phyloP scores from a whole-genome alignment of 1,140 invertebrate species.

The Aradophagus sp. region DNA sequence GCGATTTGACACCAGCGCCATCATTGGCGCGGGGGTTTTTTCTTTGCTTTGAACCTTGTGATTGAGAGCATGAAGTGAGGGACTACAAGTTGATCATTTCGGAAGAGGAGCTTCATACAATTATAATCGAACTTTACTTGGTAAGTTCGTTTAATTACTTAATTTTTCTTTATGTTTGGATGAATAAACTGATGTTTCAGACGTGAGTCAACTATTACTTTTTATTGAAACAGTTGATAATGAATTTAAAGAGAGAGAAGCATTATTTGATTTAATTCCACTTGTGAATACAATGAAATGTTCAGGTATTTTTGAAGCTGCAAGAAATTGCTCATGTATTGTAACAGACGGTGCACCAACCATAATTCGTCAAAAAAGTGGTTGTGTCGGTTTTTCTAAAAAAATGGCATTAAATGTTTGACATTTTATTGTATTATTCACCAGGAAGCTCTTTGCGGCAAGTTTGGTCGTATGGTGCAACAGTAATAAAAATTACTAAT shows the following conservation, averaged over 20 bases:
- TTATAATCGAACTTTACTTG: too few species aligned
- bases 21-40: too few species aligned
- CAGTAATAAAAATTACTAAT: constrained; percentile 12
- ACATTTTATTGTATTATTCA: too few species aligned
- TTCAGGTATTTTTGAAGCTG: not conserved
- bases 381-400: constrained; percentile 1
- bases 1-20: too few species aligned
- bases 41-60: too few species aligned
- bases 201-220: constrained; percentile 20
- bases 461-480: not conserved
- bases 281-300: too few species aligned
- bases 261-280: constrained; percentile 9
- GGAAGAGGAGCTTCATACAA: too few species aligned
- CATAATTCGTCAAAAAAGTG: constrained; percentile 2
- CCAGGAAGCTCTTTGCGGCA: constrained; percentile 9
- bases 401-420: not conserved
- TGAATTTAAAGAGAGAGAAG: constrained; percentile 9
- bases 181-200: too few species aligned
- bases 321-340: constrained; percentile 13
- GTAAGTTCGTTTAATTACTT: too few species aligned
- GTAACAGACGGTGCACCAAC: constrained; percentile 19
- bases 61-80: too few species aligned
- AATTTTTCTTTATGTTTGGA: too few species aligned
- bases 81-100: too few species aligned
- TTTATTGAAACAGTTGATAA: constrained; percentile 3